Base-by-base conservation (phyloP, 2,888 invertebrate genomes). In the Incurvaria masculella region DNA sequence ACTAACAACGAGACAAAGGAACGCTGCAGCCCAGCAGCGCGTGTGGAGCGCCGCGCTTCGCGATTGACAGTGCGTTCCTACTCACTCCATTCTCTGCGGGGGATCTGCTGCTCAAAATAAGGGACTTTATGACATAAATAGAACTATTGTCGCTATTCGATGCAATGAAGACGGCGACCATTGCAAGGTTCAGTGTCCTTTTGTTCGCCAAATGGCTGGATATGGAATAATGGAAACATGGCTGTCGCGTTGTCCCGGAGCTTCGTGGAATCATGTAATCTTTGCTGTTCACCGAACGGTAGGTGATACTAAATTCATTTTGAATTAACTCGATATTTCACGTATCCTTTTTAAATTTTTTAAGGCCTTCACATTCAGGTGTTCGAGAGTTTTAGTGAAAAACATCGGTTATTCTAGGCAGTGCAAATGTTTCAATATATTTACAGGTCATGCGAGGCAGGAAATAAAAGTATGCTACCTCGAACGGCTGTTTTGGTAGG, bases 101-200 rank as follows among this genome's bases (percentile, higher is more conserved):
- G 78, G 78, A 73, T 78, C 78, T 78, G 78, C 76, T 70, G 75
- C n/a, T n/a, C 75, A 75, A 78, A 75, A 75, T 74, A 75, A 78
- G 72, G n/a, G 73, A 76, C 74, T 72, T 72, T 67, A 70, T 70
- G 75, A 74, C 76, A 74, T 62, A 76, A 78, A 78, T 78, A 78
- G 78, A 78, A 68, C 62, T 65, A 65, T 63, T 71, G 69, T 6
- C 8, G 14, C n/a, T 11, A 33, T 33, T 4, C 41, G n/a, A n/a
- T 14, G 14, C 14, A 14, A 8, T 11, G 14, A 14, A 33, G 33
- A 4, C 14, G 10, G 6, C 40, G 18, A 40, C 16, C 17, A 4
- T 10, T 41, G 18, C 16, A 41, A 41, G 17, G 2, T 41, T 14
- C 21, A 33, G 33, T 33, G 33, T 33, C 33, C 3, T 4, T 8